A percentile compares a stretch with the other conserved stretches of the same genome.
These are phyloP conservation scores for Lycaon pictus DNA, from an alignment of 2,113 vertebrate genomes.

Conservation along the genomic window DNA sequence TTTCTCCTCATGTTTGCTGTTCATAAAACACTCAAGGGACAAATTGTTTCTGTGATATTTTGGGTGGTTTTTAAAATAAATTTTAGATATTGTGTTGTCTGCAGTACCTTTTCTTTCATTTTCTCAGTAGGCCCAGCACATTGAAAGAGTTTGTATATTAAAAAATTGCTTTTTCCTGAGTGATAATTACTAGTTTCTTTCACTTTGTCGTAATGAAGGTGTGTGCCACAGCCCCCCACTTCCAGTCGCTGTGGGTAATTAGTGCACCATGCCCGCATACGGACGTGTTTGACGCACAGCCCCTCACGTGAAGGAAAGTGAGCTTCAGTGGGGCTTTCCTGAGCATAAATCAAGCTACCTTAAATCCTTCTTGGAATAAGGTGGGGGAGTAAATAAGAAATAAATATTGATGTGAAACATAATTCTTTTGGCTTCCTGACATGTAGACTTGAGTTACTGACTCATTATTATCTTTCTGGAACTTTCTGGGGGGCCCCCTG, in stretches of 20 bases:
- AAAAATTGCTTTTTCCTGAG: conserved; percentile 6
- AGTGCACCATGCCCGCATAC: accelerated
- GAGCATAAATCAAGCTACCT: background rate
- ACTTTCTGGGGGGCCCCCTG: background rate
- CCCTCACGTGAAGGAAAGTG: accelerated
- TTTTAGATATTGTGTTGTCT: conserved; percentile 42
- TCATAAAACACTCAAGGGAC: conserved; percentile 59
- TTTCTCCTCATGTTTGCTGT: conserved; percentile 29
- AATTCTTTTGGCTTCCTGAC: background rate
- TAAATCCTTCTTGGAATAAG: background rate
- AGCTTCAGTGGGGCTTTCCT: background rate
- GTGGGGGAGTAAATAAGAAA: background rate
- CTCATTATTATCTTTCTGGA: background rate
- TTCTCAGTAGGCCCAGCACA: background rate
- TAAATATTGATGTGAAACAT: background rate
- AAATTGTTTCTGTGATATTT: conserved; percentile 62
- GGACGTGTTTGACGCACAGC: accelerated
- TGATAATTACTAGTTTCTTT: background rate
- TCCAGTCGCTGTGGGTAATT: accelerated
- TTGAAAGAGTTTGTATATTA: background rate
- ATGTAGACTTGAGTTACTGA: background rate
- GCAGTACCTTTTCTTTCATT: background rate
- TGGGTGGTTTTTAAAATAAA: conserved; percentile 64
- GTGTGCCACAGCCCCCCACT: accelerated
- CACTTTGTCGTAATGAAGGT: background rate